Conservation (phyloP, 1,140 invertebrate genomes). For the Macrocentrus cingulum region DNA sequence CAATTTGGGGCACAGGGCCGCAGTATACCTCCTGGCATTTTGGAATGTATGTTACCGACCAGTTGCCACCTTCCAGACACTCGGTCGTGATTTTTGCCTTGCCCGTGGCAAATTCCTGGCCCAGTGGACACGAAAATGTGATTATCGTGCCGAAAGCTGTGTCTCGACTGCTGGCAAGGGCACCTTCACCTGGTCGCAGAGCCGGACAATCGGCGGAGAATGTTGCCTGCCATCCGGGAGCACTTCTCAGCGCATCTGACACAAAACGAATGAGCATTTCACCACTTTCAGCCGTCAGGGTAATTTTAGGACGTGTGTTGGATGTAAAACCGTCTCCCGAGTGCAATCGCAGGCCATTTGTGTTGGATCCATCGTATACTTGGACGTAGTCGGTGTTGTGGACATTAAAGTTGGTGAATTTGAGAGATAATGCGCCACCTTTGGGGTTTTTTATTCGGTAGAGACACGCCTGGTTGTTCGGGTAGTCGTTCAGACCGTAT, state of each 20-base stretch:
- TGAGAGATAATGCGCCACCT: conserved; percentile 81
- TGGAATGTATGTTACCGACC: conserved; percentile 90
- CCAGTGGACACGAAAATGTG: conserved; percentile 87
- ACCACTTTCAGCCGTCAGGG: conserved; percentile 88
- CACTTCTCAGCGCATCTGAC: conserved; percentile 84
- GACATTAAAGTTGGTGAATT: conserved; percentile 84
- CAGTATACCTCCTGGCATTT: conserved; percentile 97
- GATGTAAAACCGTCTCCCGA: conserved; percentile 86
- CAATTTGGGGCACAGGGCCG: conserved; percentile 94
- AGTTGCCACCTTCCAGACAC: conserved; percentile 87
- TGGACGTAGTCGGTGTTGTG: conserved; percentile 82
- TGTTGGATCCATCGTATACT: conserved; percentile 86
- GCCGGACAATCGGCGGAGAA: conserved; percentile 93
- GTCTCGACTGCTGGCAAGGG: conserved; percentile 86
- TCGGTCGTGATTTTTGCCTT: conserved; percentile 80
- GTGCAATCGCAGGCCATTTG: conserved; percentile 82
- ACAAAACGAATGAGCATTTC: conserved; percentile 87
- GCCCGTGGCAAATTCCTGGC: conserved; percentile 93
- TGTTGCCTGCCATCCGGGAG: conserved; percentile 82
- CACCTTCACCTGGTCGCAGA: conserved; percentile 80
- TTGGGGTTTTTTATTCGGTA: conserved; percentile 84
- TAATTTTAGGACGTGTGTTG: conserved; percentile 78
- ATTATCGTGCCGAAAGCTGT: conserved; percentile 89
- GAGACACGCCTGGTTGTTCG: conserved; percentile 88
- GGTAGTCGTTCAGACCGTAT: conserved; percentile 80